A percentile compares a stretch with the other conserved stretches of the same genome.
Conservation (phyloP, 2,888 invertebrate genomes). For the Drymonia ruficornis region DNA sequence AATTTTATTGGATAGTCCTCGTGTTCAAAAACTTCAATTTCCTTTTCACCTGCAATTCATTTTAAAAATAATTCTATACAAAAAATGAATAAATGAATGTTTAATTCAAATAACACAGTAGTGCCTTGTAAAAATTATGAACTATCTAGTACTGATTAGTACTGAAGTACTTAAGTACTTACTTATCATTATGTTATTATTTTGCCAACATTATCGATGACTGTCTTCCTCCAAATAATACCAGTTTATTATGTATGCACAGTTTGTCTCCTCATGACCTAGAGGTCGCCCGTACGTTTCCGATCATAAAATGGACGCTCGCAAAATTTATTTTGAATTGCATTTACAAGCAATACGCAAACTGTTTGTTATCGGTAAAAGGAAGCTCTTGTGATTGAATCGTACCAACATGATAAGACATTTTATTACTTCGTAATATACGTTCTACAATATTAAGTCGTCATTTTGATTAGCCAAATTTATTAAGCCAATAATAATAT, state of each 20-base stretch:
- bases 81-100: too few species aligned
- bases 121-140: too few species aligned
- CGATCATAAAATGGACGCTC: background rate
- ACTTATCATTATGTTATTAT: too few species aligned
- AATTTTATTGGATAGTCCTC: background rate
- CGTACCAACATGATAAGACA: constrained; percentile 27
- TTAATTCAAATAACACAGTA: too few species aligned
- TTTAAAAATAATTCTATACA: too few species aligned
- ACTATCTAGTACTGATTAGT: too few species aligned
- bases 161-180: too few species aligned
- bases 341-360: constrained; percentile 15
- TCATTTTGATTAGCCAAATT: background rate
- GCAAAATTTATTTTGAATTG: constrained; percentile 20
- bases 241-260: background rate
- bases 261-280: background rate
- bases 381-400: constrained; percentile 28
- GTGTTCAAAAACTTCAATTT: background rate
- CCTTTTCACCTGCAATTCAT: too few species aligned
- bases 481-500: background rate
- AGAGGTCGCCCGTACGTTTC: constrained; percentile 1
- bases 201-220: too few species aligned
- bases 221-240: background rate
- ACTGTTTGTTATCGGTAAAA: constrained; percentile 24
- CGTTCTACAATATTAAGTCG: background rate
- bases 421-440: constrained; percentile 14